Evolutionary conservation across 2,888 invertebrate species (phyloP).

Genomic region (Dryocosmus kuriphilus): DNA sequence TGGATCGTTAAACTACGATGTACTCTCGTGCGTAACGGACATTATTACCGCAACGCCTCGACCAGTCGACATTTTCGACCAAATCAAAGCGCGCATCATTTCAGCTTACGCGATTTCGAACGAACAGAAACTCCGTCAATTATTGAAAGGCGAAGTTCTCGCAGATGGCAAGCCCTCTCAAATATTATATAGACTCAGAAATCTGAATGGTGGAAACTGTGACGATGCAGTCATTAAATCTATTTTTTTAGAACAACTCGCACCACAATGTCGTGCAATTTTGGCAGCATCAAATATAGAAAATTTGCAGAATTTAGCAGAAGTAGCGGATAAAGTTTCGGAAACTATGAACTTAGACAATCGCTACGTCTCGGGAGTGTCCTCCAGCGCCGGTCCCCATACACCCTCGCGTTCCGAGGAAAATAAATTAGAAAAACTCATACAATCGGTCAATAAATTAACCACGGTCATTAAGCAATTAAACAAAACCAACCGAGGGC

Average conservation of each 20-base stretch:
- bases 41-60: neutral
- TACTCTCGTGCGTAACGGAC: neutral
- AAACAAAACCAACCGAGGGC: too few species aligned
- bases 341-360: too few species aligned
- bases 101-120: neutral
- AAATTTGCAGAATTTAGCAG: too few species aligned
- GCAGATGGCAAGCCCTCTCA: neutral
- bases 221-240: slow-evolving; percentile 19
- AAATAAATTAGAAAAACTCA: too few species aligned
- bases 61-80: neutral
- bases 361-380: too few species aligned
- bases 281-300: neutral
- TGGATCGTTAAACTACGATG: neutral
- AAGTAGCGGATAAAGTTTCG: too few species aligned
- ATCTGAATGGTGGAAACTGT: slow-evolving; percentile 15
- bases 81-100: neutral
- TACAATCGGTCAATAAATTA: too few species aligned
- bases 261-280: slow-evolving; percentile 17
- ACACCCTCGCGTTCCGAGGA: too few species aligned
- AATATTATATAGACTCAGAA: neutral
- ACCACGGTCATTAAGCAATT: too few species aligned
- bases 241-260: slow-evolving; percentile 33
- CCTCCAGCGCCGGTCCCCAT: too few species aligned
- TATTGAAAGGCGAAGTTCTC: slow-evolving; percentile 11
- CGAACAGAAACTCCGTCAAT: neutral